Percentiles rank a stretch among this genome's conserved stretches.
Conservation (phyloP, 2,113 vertebrate species). For the Clarias magur region DNA sequence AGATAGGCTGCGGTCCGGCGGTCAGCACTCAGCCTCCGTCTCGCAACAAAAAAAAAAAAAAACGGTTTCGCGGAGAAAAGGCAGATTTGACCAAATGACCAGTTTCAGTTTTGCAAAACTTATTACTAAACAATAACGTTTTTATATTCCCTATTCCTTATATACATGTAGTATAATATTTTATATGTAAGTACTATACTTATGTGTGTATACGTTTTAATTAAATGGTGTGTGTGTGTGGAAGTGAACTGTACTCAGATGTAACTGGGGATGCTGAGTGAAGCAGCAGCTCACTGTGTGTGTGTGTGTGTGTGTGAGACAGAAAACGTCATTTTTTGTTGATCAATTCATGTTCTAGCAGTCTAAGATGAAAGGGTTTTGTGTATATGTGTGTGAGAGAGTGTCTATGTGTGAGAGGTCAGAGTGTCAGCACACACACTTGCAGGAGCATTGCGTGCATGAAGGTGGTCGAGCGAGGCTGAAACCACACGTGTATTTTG, state of each 20-base stretch:
- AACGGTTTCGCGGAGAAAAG: conserved; percentile 37
- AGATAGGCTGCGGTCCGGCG: conserved; percentile 12
- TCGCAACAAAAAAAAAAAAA: background rate
- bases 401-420: background rate
- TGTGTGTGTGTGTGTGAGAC: conserved; percentile 13
- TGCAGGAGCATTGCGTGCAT: background rate
- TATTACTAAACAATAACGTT: too few relatives aligned
- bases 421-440: background rate
- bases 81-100: background rate
- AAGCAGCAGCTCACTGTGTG: background rate
- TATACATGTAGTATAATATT: background rate
- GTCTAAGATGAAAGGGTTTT: conserved; percentile 18
- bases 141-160: too few relatives aligned
- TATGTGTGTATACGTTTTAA: background rate
- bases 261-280: background rate
- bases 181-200: background rate
- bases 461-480: background rate
- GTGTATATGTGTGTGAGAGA: conserved; percentile 7
- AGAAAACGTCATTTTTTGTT: conserved; percentile 19
- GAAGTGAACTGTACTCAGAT: background rate
- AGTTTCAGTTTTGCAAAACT: background rate
- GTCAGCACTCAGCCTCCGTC: background rate
- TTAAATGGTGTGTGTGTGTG: background rate
- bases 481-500: conserved; percentile 15
- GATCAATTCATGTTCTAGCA: background rate